Conservation (phyloP, 2,113 vertebrate genomes). For the Lagopus muta region DNA sequence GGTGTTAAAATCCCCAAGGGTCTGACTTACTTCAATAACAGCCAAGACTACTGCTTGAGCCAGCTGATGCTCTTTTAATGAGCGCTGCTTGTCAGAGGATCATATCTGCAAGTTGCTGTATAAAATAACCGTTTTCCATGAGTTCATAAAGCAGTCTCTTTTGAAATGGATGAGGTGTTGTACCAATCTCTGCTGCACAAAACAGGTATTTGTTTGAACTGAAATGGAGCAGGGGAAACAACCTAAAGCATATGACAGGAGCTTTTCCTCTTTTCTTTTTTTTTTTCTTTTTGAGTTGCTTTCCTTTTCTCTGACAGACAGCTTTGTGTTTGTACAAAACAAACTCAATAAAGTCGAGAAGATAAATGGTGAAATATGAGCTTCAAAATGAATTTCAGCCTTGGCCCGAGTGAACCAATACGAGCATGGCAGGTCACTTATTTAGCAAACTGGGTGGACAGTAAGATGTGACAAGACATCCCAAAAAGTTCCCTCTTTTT, state of each 20-base stretch:
- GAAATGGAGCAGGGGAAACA: not conserved
- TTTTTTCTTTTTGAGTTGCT: not conserved
- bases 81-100: slow-evolving; percentile 67
- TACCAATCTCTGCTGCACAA: slow-evolving; percentile 34
- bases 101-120: slow-evolving; percentile 63
- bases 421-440: slow-evolving; percentile 2
- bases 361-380: not conserved
- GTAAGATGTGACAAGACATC: not conserved
- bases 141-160: slow-evolving; percentile 68
- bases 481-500: not conserved
- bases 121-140: slow-evolving; percentile 58
- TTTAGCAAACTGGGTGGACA: slow-evolving; percentile 2
- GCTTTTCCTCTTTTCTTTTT: not conserved
- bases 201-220: slow-evolving; percentile 61
- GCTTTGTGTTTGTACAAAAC: slow-evolving; percentile 11
- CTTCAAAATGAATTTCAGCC: slow-evolving; percentile 42
- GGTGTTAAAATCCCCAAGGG: slow-evolving; percentile 56
- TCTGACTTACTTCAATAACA: slow-evolving; percentile 40
- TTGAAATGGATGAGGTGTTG: slow-evolving; percentile 61
- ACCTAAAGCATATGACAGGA: not conserved
- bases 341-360: slow-evolving; percentile 15
- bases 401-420: slow-evolving; percentile 46
- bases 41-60: slow-evolving; percentile 41
- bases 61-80: slow-evolving; percentile 69
- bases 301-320: slow-evolving; percentile 20